These are phyloP conservation scores for Melanotaenia nigrans DNA, from an alignment of 2,797 vertebrate genomes.

Conservation along the genomic window DNA sequence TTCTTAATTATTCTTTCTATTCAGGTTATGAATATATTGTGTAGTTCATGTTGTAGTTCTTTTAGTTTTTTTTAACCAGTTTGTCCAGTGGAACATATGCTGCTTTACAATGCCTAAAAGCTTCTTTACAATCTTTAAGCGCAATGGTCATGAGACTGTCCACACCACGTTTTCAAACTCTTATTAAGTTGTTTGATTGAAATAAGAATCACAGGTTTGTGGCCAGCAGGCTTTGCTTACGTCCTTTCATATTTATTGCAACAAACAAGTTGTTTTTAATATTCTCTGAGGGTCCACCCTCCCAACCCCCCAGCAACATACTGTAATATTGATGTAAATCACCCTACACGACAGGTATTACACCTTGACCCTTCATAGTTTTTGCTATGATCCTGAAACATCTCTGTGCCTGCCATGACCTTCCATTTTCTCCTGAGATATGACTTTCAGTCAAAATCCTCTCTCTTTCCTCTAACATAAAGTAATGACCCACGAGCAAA, in stretches of 20 bases:
- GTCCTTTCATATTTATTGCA: not conserved
- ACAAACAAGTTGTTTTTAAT: not conserved
- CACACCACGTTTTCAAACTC: too few species aligned
- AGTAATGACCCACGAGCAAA: conserved; percentile 59
- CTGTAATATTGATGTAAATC: conserved; percentile 3
- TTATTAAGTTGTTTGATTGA: too few species aligned
- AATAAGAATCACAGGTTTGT: too few species aligned
- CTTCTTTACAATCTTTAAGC: too few species aligned
- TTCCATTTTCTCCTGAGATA: conserved; percentile 61
- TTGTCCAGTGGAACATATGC: too few species aligned
- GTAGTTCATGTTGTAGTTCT: too few species aligned
- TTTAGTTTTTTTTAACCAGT: too few species aligned
- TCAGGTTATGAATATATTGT: too few species aligned
- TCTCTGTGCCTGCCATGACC: conserved; percentile 46
- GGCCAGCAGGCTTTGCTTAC: too few species aligned
- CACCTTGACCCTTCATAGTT: not conserved
- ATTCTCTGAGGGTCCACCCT: not conserved
- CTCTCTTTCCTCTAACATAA: conserved; percentile 58
- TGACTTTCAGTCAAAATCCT: conserved; percentile 54
- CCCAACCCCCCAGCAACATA: not conserved
- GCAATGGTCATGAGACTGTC: too few species aligned
- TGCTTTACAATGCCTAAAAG: too few species aligned
- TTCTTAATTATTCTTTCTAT: too few species aligned
- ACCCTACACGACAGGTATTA: not conserved
- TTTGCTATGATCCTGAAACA: conserved; percentile 9